phyloP scores from a whole-genome alignment of 2,797 vertebrate species.

The Denticeps clupeoides region DNA sequence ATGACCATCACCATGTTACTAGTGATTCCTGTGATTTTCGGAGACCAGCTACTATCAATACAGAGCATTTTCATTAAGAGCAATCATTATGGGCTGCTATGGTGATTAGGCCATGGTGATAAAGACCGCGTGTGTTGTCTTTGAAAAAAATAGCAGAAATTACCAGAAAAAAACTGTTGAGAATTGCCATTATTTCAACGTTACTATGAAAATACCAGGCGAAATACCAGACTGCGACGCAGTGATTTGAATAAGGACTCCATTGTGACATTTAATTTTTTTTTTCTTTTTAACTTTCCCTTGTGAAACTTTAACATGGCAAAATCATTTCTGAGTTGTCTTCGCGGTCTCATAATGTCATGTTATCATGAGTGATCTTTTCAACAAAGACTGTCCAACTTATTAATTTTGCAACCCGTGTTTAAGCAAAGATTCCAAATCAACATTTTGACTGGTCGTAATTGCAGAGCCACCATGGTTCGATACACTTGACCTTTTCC shows the following conservation, averaged over 20 bases:
- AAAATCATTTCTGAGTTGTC: slow-evolving; percentile 50
- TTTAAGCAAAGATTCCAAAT: slow-evolving; percentile 39
- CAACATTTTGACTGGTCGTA: slow-evolving; percentile 47
- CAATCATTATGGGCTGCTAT: too few relatives aligned
- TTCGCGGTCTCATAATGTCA: slow-evolving; percentile 48
- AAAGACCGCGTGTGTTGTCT: too few relatives aligned
- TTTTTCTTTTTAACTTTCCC: slow-evolving; percentile 21
- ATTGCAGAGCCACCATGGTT: slow-evolving; percentile 64
- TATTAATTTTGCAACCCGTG: slow-evolving; percentile 53
- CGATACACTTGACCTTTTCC: slow-evolving; percentile 67
- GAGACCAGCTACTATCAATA: too few relatives aligned
- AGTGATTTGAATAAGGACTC: slow-evolving; percentile 16
- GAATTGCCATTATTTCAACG: too few relatives aligned
- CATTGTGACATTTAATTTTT: slow-evolving; percentile 39
- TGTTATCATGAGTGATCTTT: slow-evolving; percentile 66
- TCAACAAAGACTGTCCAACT: slow-evolving; percentile 56
- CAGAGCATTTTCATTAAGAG: too few relatives aligned
- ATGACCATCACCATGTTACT: too few relatives aligned
- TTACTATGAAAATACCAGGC: slow-evolving; percentile 18
- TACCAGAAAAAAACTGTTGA: too few relatives aligned
- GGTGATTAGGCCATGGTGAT: too few relatives aligned
- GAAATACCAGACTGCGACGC: too few relatives aligned
- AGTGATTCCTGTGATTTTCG: too few relatives aligned
- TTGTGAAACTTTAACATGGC: slow-evolving; percentile 25
- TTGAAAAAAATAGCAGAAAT: too few relatives aligned